These are phyloP conservation scores for Lycaena phlaeas DNA, from an alignment of 2,888 invertebrate genomes.

Conservation along the genomic window DNA sequence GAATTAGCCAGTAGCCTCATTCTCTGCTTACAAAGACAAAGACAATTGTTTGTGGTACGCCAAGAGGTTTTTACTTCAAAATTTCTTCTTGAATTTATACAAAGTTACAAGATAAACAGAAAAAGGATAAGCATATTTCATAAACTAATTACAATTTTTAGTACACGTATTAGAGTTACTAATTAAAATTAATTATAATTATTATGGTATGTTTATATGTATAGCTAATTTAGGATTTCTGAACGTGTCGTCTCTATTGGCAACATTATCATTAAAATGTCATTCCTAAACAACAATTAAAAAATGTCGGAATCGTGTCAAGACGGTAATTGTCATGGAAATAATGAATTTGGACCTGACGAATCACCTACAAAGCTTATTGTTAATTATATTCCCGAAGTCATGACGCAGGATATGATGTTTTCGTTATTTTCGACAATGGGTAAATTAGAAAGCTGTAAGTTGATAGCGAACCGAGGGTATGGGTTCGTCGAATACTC, in stretches of 20 bases:
- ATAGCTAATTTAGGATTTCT: constrained; percentile 26
- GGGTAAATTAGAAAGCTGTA: constrained; percentile 74
- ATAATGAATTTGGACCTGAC: constrained; percentile 67
- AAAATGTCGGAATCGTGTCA: constrained; percentile 75
- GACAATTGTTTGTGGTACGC: too few relatives aligned
- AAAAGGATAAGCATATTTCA: too few relatives aligned
- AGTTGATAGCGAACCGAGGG: constrained; percentile 71
- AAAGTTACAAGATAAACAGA: too few relatives aligned
- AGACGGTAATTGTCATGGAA: constrained; percentile 74
- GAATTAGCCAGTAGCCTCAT: too few relatives aligned
- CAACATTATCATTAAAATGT: constrained; percentile 58
- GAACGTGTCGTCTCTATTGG: constrained; percentile 37
- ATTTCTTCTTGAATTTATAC: too few relatives aligned
- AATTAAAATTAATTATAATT: too few relatives aligned
- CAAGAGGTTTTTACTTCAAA: too few relatives aligned
- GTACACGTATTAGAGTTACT: too few relatives aligned
- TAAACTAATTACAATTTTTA: too few relatives aligned
- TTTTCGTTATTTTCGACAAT: constrained; percentile 70
- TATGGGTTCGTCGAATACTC: constrained; percentile 72
- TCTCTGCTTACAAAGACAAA: too few relatives aligned
- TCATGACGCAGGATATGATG: constrained; percentile 74
- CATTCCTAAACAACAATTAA: constrained; percentile 73
- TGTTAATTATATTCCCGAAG: constrained; percentile 73
- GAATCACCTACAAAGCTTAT: constrained; percentile 73
- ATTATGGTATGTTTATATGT: too few relatives aligned